Evolutionary conservation across 2,113 vertebrate species (phyloP), one percentile per base, ranked within the genome.

Genomic region (Ciconia stormi): DNA sequence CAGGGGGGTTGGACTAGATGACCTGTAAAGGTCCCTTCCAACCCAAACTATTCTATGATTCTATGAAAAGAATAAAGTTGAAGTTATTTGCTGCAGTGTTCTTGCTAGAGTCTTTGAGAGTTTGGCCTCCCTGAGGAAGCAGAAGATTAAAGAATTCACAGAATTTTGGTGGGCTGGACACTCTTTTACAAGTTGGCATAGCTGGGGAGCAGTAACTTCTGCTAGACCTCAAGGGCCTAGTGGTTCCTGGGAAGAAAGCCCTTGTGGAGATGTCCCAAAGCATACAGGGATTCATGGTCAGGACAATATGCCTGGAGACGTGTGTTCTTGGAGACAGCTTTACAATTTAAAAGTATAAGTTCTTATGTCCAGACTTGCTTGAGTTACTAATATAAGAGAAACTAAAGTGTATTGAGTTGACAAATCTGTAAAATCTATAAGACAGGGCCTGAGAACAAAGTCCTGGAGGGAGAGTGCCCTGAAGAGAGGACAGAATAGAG

Each of bases 231-330:
- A 59, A 83, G 34, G 10, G 6, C 40, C 69, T 49, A 69, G 26
- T 40, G 14, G 8, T 55, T 11, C 6, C 13, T 52, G 42, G 47
- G n/a, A 65, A 27, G 18, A 72, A 73, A 73, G 3, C 4, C 9
- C 30, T 72, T 0, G 0, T 1, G 3, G 30, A 52, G 11, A 40
- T 50, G 4, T 56, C 16, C 26, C 11, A 29, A 25, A 66, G 22
- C 23, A 58, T 13, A 10, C 9, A 49, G 27, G 16, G 8, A 49
- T 67, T 55, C 16, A 19, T 12, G 16, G 11, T 23, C 27, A 55
- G n/a, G 13, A 34, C 6, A 61, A 22, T 29, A 30, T 50, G 19
- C 9, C 23, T 53, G 36, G 16, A 67, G 7, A 38, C 2, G 4
- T 1, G 0, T 50, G 16, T 13, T 78, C 22, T 38, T 53, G 46